A percentile compares a stretch with the other conserved stretches of the same genome.
Evolutionary conservation across 2,888 invertebrate genomes (phyloP).

Genomic region (Nomada ferruginata): DNA sequence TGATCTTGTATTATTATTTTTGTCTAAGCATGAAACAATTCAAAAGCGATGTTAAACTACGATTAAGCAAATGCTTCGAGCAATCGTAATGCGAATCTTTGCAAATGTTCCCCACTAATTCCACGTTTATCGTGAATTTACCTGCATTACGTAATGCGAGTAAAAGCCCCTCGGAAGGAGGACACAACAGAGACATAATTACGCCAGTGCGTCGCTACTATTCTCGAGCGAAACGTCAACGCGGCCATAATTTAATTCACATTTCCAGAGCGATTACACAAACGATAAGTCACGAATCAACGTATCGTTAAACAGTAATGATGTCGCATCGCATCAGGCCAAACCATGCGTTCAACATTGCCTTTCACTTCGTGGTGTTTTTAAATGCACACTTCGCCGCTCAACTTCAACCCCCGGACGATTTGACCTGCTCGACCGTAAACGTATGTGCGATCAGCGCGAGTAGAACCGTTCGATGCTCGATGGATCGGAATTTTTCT

Average conservation of each 20-base stretch:
- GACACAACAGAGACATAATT: slow-evolving; percentile 3
- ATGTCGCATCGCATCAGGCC: slow-evolving; percentile 14
- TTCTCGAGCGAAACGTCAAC: background rate
- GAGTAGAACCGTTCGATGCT: slow-evolving; percentile 63
- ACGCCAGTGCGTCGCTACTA: background rate
- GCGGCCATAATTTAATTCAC: slow-evolving; percentile 21
- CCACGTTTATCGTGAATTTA: background rate
- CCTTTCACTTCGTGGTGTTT: slow-evolving; percentile 48
- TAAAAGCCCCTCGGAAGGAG: background rate
- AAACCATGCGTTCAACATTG: background rate
- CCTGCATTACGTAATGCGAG: background rate
- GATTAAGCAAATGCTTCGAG: too few relatives aligned
- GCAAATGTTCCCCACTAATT: background rate
- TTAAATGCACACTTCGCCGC: slow-evolving; percentile 55
- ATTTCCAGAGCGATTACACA: slow-evolving; percentile 5
- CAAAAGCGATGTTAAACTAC: too few relatives aligned
- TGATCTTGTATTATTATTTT: too few relatives aligned
- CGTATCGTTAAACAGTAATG: slow-evolving; percentile 27
- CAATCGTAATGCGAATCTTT: background rate
- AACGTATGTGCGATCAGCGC: slow-evolving; percentile 64
- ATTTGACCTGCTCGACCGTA: slow-evolving; percentile 57
- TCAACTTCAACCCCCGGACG: slow-evolving; percentile 57
- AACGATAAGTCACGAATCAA: slow-evolving; percentile 21
- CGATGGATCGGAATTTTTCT: slow-evolving; percentile 73
- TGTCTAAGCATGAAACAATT: too few relatives aligned